Base-by-base conservation (phyloP, 2,797 vertebrate species). In the Poecilia gillii region DNA sequence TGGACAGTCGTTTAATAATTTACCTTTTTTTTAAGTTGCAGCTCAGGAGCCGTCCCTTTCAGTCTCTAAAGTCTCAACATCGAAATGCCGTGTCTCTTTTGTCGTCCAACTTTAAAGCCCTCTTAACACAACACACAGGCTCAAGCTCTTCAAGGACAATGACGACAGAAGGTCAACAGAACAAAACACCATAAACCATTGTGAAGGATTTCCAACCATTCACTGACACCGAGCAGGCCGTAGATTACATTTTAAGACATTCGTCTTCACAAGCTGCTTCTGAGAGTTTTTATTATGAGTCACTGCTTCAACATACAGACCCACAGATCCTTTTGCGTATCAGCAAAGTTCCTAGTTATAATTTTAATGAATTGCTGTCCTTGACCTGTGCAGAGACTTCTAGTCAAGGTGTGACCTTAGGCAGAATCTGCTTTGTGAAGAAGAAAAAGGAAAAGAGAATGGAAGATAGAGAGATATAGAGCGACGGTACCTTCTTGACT, bases 211-310 rank as follows among this genome's bases (percentile, higher is more conserved):
- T 83, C 46, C 59, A 73, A 57, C 62, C 75, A 55, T 83, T 83
- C 74, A 64, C 75, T 90, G 82, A 78, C 81, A 80, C n/a, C 6
- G 77, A 84, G 75, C 45, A 16, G 76, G 62, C 28, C 66, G 75
- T 85, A 85, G 85, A 85, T 82, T 81, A 81, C 78, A 47, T 84
- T 88, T 85, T 79, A 86, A 39, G 47, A 82, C 80, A 57, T 85
- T 85, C 78, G 76, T 80, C 88, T 72, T 82, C 49, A 7, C 49
- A 13, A 47, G 72, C 36, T 80, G 47, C 86, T 84, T 81, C 78
- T 85, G 76, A 72, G 11, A 59, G n/a, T 78, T 36, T 11, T 80
- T 80, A 53, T 80, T 79, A 76, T 39, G 81, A 14, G 5, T 14
- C 57, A 47, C 46, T 20, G 53, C 59, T 57, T 68, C 4, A 6